Evolutionary conservation across 2,797 vertebrate genomes (phyloP).

Genomic region (Coregonus sp.): DNA sequence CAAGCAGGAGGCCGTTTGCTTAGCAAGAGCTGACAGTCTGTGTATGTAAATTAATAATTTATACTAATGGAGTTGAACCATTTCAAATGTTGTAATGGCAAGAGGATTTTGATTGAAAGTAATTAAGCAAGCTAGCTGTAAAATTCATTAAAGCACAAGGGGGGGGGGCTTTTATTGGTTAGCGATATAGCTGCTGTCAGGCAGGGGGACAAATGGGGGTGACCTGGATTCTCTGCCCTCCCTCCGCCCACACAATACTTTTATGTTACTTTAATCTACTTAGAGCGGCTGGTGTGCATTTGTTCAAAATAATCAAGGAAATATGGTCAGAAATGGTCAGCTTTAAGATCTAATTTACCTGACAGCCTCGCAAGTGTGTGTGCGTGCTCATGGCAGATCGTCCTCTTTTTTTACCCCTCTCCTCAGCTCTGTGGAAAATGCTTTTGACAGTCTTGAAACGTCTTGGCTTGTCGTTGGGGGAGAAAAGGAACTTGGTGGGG

Average conservation of each 20-base stretch:
- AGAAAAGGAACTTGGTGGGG: constrained; percentile 69
- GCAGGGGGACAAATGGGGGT: constrained; percentile 99
- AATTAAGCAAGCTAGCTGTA: constrained; percentile 99
- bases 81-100: constrained; percentile 99
- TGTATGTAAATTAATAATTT: constrained; percentile 99
- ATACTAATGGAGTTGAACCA: constrained; percentile 99
- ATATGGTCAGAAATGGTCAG: constrained; percentile 99
- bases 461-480: constrained; percentile 67
- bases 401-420: constrained; percentile 55
- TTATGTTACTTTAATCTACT: constrained; percentile 99
- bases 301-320: constrained; percentile 99
- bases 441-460: constrained; percentile 84
- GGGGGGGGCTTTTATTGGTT: constrained; percentile 99
- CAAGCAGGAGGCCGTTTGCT: constrained; percentile 86
- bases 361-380: constrained; percentile 87
- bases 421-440: constrained; percentile 81
- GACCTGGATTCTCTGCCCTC: constrained; percentile 99
- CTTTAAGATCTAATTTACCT: constrained; percentile 99
- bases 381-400: constrained; percentile 74
- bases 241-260: constrained; percentile 98
- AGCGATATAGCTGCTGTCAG: constrained; percentile 99
- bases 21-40: constrained; percentile 92
- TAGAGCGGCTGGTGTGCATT: constrained; percentile 99
- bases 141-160: constrained; percentile 99
- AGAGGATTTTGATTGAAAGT: constrained; percentile 99